Percentiles rank a stretch among this genome's conserved stretches.
These are phyloP conservation scores for Nemurella pictetii DNA, from an alignment of 2,888 invertebrate species.

Conservation along the genomic window DNA sequence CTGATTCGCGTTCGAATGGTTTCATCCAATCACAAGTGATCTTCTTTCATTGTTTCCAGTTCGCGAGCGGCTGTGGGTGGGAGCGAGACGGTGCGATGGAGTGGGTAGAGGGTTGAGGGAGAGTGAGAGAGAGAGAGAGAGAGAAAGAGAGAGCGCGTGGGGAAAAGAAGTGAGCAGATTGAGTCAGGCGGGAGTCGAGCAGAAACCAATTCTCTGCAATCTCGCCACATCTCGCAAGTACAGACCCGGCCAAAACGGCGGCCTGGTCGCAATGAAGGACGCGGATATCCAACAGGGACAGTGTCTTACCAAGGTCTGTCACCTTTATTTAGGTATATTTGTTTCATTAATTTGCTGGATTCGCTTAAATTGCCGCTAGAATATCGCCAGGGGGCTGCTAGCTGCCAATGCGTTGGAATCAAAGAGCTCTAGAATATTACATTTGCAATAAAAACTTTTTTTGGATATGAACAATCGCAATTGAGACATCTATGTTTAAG, in stretches of 20 bases:
- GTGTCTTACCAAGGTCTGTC: too few relatives aligned
- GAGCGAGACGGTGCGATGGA: not conserved
- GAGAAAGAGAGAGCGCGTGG: not conserved
- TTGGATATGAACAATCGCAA: too few relatives aligned
- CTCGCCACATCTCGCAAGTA: not conserved
- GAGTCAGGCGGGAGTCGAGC: not conserved
- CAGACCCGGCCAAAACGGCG: not conserved
- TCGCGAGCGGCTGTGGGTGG: not conserved
- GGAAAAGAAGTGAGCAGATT: not conserved
- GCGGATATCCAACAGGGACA: not conserved
- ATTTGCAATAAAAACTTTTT: too few relatives aligned
- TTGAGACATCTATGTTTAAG: too few relatives aligned
- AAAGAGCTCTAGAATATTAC: too few relatives aligned
- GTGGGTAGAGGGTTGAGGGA: not conserved
- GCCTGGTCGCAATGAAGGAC: not conserved
- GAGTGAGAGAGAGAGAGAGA: not conserved
- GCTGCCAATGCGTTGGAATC: too few relatives aligned
- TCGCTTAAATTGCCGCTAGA: too few relatives aligned
- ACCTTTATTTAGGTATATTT: too few relatives aligned
- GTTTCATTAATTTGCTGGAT: too few relatives aligned
- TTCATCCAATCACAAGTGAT: conserved; percentile 41
- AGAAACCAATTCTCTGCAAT: not conserved
- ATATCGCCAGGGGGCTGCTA: too few relatives aligned
- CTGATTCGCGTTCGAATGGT: conserved; percentile 42
- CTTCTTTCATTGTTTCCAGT: conserved; percentile 40